Percentiles rank a stretch among this genome's conserved stretches.
These are phyloP conservation scores for Batillaria attramentaria DNA, from an alignment of 1,140 invertebrate species.

Conservation along the genomic window DNA sequence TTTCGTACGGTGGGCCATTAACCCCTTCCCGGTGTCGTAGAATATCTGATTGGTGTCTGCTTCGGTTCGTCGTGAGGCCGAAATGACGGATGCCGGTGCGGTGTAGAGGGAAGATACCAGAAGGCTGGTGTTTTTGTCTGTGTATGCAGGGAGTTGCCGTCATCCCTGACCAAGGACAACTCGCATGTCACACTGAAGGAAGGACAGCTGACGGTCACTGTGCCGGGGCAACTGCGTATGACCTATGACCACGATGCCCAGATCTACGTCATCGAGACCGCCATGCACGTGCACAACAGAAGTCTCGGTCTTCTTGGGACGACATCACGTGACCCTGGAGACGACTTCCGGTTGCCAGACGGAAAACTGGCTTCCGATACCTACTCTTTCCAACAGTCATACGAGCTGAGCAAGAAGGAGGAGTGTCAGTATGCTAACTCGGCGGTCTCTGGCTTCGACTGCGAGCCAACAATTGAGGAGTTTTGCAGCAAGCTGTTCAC, in stretches of 20 bases:
- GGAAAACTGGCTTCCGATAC: not conserved
- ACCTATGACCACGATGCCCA: slow-evolving; percentile 4
- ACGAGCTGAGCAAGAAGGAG: slow-evolving; percentile 9
- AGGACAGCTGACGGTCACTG: slow-evolving; percentile 5
- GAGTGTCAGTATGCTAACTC: not conserved
- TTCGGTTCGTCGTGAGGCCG: too few species aligned
- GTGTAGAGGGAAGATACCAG: not conserved
- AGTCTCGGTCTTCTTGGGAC: slow-evolving; percentile 24
- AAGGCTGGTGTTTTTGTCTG: not conserved
- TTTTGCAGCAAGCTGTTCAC: slow-evolving; percentile 1
- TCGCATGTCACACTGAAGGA: not conserved
- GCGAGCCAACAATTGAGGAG: not conserved
- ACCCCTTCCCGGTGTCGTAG: too few species aligned
- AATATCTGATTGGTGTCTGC: too few species aligned
- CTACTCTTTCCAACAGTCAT: not conserved
- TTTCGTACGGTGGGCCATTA: too few species aligned
- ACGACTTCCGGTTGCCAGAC: slow-evolving; percentile 20
- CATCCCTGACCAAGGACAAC: not conserved
- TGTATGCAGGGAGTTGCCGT: not conserved
- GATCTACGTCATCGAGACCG: slow-evolving; percentile 24
- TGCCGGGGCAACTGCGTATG: slow-evolving; percentile 10
- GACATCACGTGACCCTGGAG: not conserved
- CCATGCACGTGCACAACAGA: slow-evolving; percentile 10
- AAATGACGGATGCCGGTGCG: not conserved
- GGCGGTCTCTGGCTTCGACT: not conserved